Conservation (phyloP, 1,140 invertebrate species). For the Philotrypesis tridentata region DNA sequence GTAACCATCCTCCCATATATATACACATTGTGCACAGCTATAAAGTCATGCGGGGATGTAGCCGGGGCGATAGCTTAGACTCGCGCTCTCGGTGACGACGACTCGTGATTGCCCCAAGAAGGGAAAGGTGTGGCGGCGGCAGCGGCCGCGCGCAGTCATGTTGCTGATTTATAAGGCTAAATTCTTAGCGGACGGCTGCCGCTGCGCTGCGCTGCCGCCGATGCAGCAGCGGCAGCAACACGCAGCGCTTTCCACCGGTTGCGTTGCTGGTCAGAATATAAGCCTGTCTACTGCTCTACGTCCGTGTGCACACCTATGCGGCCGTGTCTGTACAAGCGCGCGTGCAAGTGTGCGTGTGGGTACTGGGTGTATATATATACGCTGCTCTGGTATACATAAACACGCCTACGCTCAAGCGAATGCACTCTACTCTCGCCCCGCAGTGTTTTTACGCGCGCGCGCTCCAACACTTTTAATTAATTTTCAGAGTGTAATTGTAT, state of each 20-base stretch:
- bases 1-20: slow-evolving; percentile 48
- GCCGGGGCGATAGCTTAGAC: slow-evolving; percentile 48
- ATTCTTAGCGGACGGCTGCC: slow-evolving; percentile 59
- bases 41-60: slow-evolving; percentile 52
- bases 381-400: not conserved
- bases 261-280: not conserved
- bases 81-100: slow-evolving; percentile 67
- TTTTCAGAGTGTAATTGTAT: not conserved
- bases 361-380: no score
- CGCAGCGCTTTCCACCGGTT: slow-evolving; percentile 21
- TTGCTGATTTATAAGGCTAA: slow-evolving; percentile 74
- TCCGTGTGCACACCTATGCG: no score
- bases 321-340: no score
- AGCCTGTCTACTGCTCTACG: no score
- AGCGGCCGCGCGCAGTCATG: slow-evolving; percentile 70
- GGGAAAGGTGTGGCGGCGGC: slow-evolving; percentile 73
- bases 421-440: not conserved
- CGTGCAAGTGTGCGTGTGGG: not conserved
- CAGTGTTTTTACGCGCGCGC: not conserved
- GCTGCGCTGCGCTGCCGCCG: no score
- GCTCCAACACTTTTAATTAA: not conserved
- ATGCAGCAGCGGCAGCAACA: not conserved
- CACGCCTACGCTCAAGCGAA: not conserved
- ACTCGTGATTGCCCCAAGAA: slow-evolving; percentile 73
- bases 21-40: not conserved